Base-by-base conservation (phyloP, 2,797 vertebrate genomes). In the Crocidura indochinensis region DNA sequence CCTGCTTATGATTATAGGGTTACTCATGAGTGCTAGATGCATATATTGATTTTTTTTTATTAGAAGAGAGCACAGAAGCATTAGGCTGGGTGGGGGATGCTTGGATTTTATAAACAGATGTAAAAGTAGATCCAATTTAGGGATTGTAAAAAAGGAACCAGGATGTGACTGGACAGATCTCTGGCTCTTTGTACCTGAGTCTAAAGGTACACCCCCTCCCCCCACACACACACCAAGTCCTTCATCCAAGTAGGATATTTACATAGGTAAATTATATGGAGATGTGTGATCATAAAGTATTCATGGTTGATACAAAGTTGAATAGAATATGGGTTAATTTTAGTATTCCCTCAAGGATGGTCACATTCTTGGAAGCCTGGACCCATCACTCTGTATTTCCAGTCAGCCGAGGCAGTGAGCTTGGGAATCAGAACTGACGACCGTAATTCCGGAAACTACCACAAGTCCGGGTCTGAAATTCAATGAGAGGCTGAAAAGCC, bases 31-130 rank as follows among this genome's bases (percentile, higher is more conserved):
- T 91, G 88, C 92, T 95, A 82, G 93, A 84, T 79, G 71, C 2
- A 1, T 91, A 84, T 89, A 96, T 96, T 97, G 96, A 96, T 96
- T 97, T 96, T 95, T 38, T 62, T 94, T 96, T 95, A 95, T 97
- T 96, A 96, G 94, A 95, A 92, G 87, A 90, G 73, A 87, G 93
- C 88, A 91, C 17, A 93, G 94, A 94, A 95, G 94, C 95, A 92
- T 94, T 96, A 95, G 95, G 94, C 78, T 11, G 53, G 8, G 53
- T 15, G 31, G 71, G 62, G 51, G 46, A 38, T 69, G 81, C 90
- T 90, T 79, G 68, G 92, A 90, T 96, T 95, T 92, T 96, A 88
- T 81, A 94, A 96, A 92, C 81, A 87, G 84, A 92, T 89, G 81
- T 93, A 95, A 96, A 84, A 27, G 65, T 10, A 77, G 75, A 90